Evolutionary conservation across 2,888 invertebrate genomes (phyloP).

Genomic region (Synergus gifuensis): DNA sequence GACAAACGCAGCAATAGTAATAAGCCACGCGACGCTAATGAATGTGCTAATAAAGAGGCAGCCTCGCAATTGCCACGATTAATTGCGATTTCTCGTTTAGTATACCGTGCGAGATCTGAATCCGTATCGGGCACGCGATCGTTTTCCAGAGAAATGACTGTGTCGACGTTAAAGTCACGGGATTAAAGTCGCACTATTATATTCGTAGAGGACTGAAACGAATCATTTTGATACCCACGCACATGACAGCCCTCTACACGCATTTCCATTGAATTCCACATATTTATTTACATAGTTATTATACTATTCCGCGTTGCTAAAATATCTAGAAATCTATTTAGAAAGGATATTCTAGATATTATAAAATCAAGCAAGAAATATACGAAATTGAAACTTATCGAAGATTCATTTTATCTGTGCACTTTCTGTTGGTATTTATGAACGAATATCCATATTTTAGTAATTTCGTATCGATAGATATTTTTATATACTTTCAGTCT

Average conservation of each 20-base stretch:
- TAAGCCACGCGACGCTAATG: slow-evolving; percentile 17
- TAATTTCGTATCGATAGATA: neutral
- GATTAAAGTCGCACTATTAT: slow-evolving; percentile 28
- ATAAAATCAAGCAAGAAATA: neutral
- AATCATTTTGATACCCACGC: slow-evolving; percentile 30
- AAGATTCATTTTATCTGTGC: neutral
- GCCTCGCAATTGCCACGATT: slow-evolving; percentile 8
- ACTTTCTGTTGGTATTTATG: neutral
- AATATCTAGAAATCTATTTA: neutral
- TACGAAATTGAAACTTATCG: neutral
- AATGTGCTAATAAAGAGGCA: slow-evolving; percentile 26
- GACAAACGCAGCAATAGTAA: slow-evolving; percentile 35
- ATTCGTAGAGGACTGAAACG: slow-evolving; percentile 27
- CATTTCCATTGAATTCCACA: slow-evolving; percentile 3
- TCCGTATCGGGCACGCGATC: slow-evolving; percentile 37
- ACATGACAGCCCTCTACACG: neutral
- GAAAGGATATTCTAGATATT: neutral
- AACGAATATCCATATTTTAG: neutral
- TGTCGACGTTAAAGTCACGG: slow-evolving; percentile 10
- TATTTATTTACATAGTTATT: slow-evolving; percentile 1
- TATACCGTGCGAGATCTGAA: slow-evolving; percentile 26
- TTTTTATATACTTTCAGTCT: neutral
- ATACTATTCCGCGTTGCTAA: neutral
- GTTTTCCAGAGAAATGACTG: slow-evolving; percentile 8
- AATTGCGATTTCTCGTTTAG: slow-evolving; percentile 32